Conservation (phyloP, 2,113 vertebrate genomes). For the Hiodon alosoides region DNA sequence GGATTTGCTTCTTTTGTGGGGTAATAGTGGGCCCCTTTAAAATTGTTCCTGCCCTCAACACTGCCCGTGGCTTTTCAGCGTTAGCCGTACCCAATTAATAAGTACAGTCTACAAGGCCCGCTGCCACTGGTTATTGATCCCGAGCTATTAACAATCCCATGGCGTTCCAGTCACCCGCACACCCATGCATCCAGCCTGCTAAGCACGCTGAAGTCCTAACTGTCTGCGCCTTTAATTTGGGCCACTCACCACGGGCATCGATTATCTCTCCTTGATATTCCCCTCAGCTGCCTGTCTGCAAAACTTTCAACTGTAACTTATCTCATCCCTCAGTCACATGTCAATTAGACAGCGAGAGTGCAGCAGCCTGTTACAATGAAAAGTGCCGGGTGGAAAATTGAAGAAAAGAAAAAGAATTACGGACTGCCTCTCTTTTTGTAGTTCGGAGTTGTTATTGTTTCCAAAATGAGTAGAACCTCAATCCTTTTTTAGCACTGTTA, state of each 20-base stretch:
- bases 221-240: constrained; percentile 47
- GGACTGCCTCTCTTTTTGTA: not conserved
- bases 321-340: constrained; percentile 53
- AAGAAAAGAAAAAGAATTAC: not conserved
- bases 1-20: constrained; percentile 20
- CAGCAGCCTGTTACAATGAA: constrained; percentile 51
- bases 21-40: constrained; percentile 38
- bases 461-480: too few species aligned
- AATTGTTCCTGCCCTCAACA: constrained; percentile 42
- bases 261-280: constrained; percentile 56
- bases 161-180: constrained; percentile 33
- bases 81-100: constrained; percentile 59
- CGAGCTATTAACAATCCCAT: constrained; percentile 50
- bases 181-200: constrained; percentile 44
- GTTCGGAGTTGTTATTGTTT: not conserved
- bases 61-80: constrained; percentile 42
- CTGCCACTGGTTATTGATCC: constrained; percentile 48
- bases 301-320: constrained; percentile 50
- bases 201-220: constrained; percentile 39
- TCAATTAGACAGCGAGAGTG: constrained; percentile 53
- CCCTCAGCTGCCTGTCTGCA: constrained; percentile 44
- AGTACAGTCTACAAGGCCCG: constrained; percentile 50
- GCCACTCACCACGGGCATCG: constrained; percentile 57
- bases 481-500: too few species aligned
- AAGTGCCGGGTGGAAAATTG: constrained; percentile 44